phyloP scores from a whole-genome alignment of 2,888 invertebrate genomes.

The Timema cristinae region DNA sequence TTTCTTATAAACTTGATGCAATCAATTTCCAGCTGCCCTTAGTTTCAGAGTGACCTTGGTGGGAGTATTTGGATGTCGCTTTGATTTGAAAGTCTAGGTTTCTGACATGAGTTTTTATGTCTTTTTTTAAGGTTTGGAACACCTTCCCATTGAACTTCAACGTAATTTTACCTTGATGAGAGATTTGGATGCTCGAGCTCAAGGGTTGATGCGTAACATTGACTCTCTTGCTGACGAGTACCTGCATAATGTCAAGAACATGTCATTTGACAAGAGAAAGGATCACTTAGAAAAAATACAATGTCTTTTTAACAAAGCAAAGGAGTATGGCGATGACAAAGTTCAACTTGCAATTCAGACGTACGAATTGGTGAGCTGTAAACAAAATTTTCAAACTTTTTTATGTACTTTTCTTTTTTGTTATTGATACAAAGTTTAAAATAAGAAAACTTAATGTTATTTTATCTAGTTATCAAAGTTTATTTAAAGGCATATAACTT shows the following conservation, averaged over 20 bases:
- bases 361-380: slow-evolving; percentile 70
- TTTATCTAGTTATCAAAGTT: background rate
- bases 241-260: slow-evolving; percentile 65
- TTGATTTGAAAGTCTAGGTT: too few relatives aligned
- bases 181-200: slow-evolving; percentile 89
- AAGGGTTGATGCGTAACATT: slow-evolving; percentile 75
- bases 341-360: slow-evolving; percentile 97
- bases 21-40: too few relatives aligned
- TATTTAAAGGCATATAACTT: background rate
- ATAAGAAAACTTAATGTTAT: background rate
- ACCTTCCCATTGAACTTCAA: slow-evolving; percentile 90
- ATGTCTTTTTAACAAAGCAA: slow-evolving; percentile 86
- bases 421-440: too few relatives aligned
- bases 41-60: too few relatives aligned
- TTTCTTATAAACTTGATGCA: too few relatives aligned
- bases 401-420: too few relatives aligned
- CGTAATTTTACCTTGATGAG: slow-evolving; percentile 95
- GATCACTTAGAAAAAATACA: slow-evolving; percentile 82
- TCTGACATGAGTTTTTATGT: background rate
- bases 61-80: too few relatives aligned
- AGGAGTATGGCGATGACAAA: slow-evolving; percentile 95
- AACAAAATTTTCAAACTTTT: too few relatives aligned
- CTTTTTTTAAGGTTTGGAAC: slow-evolving; percentile 69
- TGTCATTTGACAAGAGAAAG: slow-evolving; percentile 73
- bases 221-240: slow-evolving; percentile 83